Percentiles rank a stretch among this genome's conserved stretches.
phyloP scores from a whole-genome alignment of 2,888 invertebrate species.

The Euproctis similis region DNA sequence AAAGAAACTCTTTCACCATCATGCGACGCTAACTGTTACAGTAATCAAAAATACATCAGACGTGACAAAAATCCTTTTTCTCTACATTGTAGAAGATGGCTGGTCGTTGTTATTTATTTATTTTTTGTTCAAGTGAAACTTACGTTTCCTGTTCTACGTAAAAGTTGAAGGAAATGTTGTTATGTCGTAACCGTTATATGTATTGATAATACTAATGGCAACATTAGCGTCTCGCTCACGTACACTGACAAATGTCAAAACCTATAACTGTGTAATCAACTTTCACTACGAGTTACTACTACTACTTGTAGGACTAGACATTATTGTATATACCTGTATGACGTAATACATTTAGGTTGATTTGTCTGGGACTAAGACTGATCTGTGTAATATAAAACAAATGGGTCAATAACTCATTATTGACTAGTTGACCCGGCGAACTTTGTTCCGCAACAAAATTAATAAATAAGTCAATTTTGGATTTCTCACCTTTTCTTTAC shows the following conservation, averaged over 20 bases:
- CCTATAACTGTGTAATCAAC: slow-evolving; percentile 34
- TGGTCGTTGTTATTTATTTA: not conserved
- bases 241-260: slow-evolving; percentile 42
- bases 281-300: slow-evolving; percentile 50
- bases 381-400: not conserved
- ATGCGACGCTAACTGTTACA: slow-evolving; percentile 3
- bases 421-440: no score
- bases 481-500: no score
- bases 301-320: slow-evolving; percentile 18
- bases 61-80: slow-evolving; percentile 8
- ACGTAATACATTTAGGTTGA: no score
- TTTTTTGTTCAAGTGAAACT: slow-evolving; percentile 12
- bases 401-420: no score
- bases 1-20: not conserved
- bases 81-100: not conserved
- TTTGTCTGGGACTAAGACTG: not conserved
- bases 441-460: no score
- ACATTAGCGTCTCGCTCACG: slow-evolving; percentile 32
- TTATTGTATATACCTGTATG: not conserved
- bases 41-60: slow-evolving; percentile 21
- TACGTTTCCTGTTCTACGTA: slow-evolving; percentile 9
- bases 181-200: slow-evolving; percentile 15
- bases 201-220: slow-evolving; percentile 22
- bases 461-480: no score
- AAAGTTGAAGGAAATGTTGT: slow-evolving; percentile 12